These are phyloP conservation scores for Graptemys geographica DNA, from an alignment of 2,797 vertebrate genomes.

Conservation along the genomic window DNA sequence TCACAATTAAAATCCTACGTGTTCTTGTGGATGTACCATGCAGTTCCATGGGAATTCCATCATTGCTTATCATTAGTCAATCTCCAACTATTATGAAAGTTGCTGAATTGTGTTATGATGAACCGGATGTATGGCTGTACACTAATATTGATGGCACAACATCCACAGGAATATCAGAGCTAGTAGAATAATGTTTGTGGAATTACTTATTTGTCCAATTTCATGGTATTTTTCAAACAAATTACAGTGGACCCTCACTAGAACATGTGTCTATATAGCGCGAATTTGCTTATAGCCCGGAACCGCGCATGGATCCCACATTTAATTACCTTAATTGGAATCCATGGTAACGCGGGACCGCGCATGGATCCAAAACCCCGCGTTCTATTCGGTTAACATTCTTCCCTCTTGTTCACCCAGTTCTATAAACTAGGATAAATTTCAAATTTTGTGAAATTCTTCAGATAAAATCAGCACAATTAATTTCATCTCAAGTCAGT, in stretches of 20 bases:
- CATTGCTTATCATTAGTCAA: not conserved
- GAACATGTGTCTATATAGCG: too few relatives aligned
- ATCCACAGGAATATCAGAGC: not conserved
- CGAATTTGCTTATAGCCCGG: too few relatives aligned
- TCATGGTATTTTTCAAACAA: not conserved
- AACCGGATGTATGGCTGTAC: not conserved
- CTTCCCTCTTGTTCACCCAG: not conserved
- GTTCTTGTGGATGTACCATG: not conserved
- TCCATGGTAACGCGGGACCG: too few relatives aligned
- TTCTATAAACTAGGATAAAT: not conserved
- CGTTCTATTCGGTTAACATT: not conserved
- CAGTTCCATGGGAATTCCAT: not conserved
- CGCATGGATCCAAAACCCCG: too few relatives aligned
- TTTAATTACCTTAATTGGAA: too few relatives aligned
- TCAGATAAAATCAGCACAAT: not conserved
- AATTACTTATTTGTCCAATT: not conserved
- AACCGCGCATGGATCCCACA: too few relatives aligned
- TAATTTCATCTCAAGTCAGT: not conserved
- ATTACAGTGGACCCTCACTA: not conserved
- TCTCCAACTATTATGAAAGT: not conserved
- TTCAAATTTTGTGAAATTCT: not conserved
- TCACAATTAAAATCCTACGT: fast-evolving
- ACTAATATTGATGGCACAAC: not conserved
- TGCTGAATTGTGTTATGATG: not conserved
- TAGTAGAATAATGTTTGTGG: not conserved